These are phyloP conservation scores for Bufo bufo DNA, from an alignment of 2,113 vertebrate species.

Conservation along the genomic window DNA sequence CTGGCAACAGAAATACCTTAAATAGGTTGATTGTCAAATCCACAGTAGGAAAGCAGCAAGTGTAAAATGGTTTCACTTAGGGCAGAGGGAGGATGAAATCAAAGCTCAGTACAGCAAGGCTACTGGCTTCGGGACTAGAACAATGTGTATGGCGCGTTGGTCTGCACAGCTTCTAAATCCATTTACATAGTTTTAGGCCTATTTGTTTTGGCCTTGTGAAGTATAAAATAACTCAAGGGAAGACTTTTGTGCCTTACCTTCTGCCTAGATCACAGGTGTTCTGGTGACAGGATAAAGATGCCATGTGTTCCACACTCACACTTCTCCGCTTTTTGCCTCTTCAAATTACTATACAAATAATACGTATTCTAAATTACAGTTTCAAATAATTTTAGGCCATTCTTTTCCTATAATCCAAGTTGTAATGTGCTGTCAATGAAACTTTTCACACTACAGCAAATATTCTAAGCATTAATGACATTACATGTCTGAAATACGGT, in stretches of 20 bases:
- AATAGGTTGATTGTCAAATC: background rate
- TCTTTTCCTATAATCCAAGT: background rate
- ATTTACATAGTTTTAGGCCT: constrained; percentile 10
- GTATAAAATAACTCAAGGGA: constrained; percentile 18
- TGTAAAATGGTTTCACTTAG: constrained; percentile 15
- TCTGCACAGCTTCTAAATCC: constrained; percentile 4
- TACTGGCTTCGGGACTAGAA: background rate
- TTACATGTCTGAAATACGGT: too few relatives aligned
- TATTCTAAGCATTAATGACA: background rate
- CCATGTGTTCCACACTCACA: background rate
- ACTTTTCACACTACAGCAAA: background rate
- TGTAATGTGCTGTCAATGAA: background rate
- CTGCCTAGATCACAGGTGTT: constrained; percentile 36
- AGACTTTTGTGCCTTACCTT: background rate
- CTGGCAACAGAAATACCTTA: constrained; percentile 15
- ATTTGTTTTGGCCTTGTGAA: constrained; percentile 20
- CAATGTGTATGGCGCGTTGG: constrained; percentile 6
- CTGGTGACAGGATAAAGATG: background rate
- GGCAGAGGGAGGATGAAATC: background rate
- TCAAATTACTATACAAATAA: constrained; percentile 1
- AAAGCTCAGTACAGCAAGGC: background rate
- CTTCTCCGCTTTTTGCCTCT: background rate
- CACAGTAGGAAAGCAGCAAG: constrained; percentile 1
- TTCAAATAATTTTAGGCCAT: background rate
- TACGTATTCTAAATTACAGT: background rate